A percentile compares a stretch with the other conserved stretches of the same genome.
phyloP scores from a whole-genome alignment of 2,113 vertebrate species.

The Clarias magur region DNA sequence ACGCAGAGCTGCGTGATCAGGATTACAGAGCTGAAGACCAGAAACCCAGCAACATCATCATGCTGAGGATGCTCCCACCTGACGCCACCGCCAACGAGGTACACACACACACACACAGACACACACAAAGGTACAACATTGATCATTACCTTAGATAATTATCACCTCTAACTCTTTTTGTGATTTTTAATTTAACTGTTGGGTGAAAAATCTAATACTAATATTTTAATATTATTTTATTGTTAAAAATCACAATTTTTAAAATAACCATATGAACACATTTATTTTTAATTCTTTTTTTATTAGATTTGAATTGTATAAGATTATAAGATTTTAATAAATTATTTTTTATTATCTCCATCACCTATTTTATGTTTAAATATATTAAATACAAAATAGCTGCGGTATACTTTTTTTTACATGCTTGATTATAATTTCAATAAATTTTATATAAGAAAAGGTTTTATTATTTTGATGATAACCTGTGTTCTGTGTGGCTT shows the following conservation, averaged over 20 bases:
- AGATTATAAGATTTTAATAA: too few relatives aligned
- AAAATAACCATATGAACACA: background rate
- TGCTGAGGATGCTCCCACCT: conserved; percentile 88
- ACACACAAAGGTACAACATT: background rate
- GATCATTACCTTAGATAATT: background rate
- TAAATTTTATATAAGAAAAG: too few relatives aligned
- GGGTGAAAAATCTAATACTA: background rate
- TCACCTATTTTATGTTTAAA: too few relatives aligned
- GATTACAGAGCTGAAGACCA: conserved; percentile 85
- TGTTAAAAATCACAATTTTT: background rate
- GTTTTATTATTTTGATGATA: too few relatives aligned
- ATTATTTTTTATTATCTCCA: too few relatives aligned
- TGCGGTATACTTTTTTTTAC: too few relatives aligned
- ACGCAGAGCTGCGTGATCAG: conserved; percentile 82
- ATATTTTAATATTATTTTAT: background rate
- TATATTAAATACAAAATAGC: too few relatives aligned
- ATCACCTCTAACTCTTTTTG: background rate
- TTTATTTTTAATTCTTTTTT: too few relatives aligned
- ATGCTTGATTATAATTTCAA: too few relatives aligned
- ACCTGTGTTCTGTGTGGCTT: background rate
- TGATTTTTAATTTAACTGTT: background rate
- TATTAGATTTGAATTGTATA: too few relatives aligned
- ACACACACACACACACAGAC: conserved; percentile 26
- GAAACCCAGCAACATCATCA: conserved; percentile 89
- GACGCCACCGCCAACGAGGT: conserved; percentile 85